These are phyloP conservation scores for Oryzias melastigma DNA, from an alignment of 2,113 vertebrate species.

Conservation along the genomic window DNA sequence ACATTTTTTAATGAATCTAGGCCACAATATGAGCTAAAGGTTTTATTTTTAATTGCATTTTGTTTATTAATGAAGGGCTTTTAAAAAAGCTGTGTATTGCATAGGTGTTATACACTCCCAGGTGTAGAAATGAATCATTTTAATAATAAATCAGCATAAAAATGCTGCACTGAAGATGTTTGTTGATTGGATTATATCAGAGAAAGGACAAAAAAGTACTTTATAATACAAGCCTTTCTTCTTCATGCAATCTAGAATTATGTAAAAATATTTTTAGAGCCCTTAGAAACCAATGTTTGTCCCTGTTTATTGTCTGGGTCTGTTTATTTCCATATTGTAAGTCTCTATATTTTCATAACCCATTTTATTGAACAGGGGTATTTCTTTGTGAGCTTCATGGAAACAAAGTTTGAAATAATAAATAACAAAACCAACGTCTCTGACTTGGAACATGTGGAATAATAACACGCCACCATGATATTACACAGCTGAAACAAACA, in stretches of 20 bases:
- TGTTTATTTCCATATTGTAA: neutral
- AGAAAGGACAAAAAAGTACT: no score
- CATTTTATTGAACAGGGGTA: neutral
- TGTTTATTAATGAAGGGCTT: no score
- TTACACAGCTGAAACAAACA: conserved; percentile 13
- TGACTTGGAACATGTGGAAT: conserved; percentile 10
- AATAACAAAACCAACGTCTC: neutral
- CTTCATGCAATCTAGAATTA: conserved; percentile 1
- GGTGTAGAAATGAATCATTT: no score
- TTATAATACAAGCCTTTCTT: no score
- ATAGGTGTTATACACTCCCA: no score
- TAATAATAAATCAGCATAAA: no score
- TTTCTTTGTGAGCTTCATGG: neutral
- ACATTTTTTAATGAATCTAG: no score
- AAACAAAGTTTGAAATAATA: neutral
- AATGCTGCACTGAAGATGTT: no score
- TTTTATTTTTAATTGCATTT: no score
- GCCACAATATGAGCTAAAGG: no score
- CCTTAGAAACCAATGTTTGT: neutral
- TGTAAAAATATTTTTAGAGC: neutral
- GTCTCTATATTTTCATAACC: neutral
- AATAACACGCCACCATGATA: conserved; percentile 4
- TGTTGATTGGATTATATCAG: no score
- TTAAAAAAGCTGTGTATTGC: no score
- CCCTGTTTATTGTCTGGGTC: neutral